Base-by-base conservation (phyloP, 1,140 invertebrate genomes). In the Phocides pigmalion region DNA sequence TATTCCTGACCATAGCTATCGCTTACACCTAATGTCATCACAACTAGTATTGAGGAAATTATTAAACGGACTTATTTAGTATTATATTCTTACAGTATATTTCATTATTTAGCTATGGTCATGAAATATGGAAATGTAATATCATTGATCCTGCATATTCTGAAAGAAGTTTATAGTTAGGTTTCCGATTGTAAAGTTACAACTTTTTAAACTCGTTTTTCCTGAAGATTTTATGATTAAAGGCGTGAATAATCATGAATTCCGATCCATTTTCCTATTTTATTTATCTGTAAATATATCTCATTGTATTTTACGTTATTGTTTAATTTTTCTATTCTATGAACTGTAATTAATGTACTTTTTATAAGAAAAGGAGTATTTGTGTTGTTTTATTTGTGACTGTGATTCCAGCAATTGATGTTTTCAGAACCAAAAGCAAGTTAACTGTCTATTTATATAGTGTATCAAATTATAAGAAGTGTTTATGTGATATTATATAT, bases 401-500 rank as follows among this genome's bases (percentile, higher is more conserved):
- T 81, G 76, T 77, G 79, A 81, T 82, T 64, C 72, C 72, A 73
- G 71, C 72, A 68, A 68, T 72, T 72, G 62, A 64, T 73, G 70
- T 72, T 74, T 80, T 80, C 71, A 74, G 75, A 84, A 87, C 83
- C 82, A 83, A 85, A 85, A 69, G 17, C 49, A 51, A 39, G 58
- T 61, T 66, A 66, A 53, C 64, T 81, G 65, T 82, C 61, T 79
- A 76, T 89, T 85, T 88, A 87, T 81, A 88, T 89, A 89, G 79
- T 84, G 63, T 87, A 83, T 87, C 72, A 88, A 90, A 87, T 82
- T 87, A 85, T 89, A 82, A 84, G n/a, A 66, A 89, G 79, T 87
- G 84, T 89, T 86, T 87, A 90, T 90, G 88, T 90, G 88, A 90
- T 90, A 88, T 88, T 86, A 87, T 82, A 62, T 87, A 89, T 88